A percentile compares a stretch with the other conserved stretches of the same genome.
These are phyloP conservation scores for Hexactinellida sp. DNA, from an alignment of 37 sponge, comb jelly and placozoan genomes.

Conservation along the genomic window DNA sequence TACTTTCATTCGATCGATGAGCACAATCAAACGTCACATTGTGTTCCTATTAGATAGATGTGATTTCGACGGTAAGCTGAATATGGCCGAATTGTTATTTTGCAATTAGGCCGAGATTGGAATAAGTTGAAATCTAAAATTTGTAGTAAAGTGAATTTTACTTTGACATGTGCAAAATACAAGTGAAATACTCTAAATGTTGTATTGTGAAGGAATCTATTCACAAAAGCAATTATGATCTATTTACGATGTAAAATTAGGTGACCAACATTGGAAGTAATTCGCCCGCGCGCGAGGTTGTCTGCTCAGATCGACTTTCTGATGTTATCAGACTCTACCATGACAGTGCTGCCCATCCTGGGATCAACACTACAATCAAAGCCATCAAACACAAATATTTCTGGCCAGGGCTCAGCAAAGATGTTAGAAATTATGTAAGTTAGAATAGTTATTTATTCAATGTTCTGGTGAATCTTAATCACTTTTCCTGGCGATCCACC, in stretches of 20 bases:
- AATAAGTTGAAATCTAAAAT: too few species aligned
- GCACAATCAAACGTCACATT: too few species aligned
- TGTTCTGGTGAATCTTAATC: background rate
- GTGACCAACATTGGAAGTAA: background rate
- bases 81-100: too few species aligned
- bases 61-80: too few species aligned
- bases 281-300: background rate
- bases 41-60: too few species aligned
- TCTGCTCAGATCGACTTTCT: background rate
- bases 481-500: background rate
- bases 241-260: background rate
- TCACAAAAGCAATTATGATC: too few species aligned
- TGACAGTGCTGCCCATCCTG: conserved; percentile 6
- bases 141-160: background rate
- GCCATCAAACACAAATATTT: background rate
- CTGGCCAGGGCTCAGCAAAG: conserved; percentile 12
- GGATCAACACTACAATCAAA: conserved; percentile 11
- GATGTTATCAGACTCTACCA: conserved; percentile 3
- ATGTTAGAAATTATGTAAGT: conserved; percentile 4
- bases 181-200: background rate
- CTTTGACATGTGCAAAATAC: too few species aligned
- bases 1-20: background rate
- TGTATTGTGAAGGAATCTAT: too few species aligned
- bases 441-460: background rate
- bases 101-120: too few species aligned